Percentiles rank a stretch among this genome's conserved stretches.
phyloP scores from a whole-genome alignment of 1,140 invertebrate genomes.

The Euborellia annulipes region DNA sequence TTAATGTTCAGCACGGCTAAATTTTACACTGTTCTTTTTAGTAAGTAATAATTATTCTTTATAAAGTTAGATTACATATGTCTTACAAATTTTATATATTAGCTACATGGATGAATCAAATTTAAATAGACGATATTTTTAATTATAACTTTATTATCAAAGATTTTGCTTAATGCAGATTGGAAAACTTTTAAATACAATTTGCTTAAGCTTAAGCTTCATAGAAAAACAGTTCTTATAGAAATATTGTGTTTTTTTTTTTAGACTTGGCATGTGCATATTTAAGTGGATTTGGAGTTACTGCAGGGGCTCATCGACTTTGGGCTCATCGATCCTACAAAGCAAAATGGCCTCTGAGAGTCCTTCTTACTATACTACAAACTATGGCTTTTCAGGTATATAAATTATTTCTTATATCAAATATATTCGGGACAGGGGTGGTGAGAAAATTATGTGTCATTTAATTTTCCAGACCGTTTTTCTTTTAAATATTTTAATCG shows the following conservation, averaged over 20 bases:
- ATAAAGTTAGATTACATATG: too few species aligned
- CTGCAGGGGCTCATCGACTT: slow-evolving; percentile 74
- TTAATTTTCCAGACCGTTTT: not conserved
- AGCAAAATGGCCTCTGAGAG: slow-evolving; percentile 59
- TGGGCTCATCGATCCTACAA: slow-evolving; percentile 82
- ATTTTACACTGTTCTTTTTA: slow-evolving; percentile 31
- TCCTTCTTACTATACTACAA: slow-evolving; percentile 57
- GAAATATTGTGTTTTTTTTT: too few species aligned
- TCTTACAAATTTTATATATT: not conserved
- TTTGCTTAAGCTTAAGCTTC: too few species aligned
- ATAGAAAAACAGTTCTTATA: too few species aligned
- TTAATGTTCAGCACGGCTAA: slow-evolving; percentile 33
- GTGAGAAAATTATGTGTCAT: not conserved
- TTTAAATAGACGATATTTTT: too few species aligned
- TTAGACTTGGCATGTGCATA: too few species aligned
- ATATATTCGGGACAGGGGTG: not conserved
- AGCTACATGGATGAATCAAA: not conserved
- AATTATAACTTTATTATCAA: too few species aligned
- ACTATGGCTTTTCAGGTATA: slow-evolving; percentile 65
- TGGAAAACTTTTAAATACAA: too few species aligned
- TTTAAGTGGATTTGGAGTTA: slow-evolving; percentile 67
- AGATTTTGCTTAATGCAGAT: too few species aligned
- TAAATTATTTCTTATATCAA: slow-evolving; percentile 10
- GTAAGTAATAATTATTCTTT: slow-evolving; percentile 30
- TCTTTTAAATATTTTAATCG: too few species aligned